Percentiles rank a stretch among this genome's conserved stretches.
Evolutionary conservation across 2,113 vertebrate genomes (phyloP).

Genomic region (Marcusenius ussheri): DNA sequence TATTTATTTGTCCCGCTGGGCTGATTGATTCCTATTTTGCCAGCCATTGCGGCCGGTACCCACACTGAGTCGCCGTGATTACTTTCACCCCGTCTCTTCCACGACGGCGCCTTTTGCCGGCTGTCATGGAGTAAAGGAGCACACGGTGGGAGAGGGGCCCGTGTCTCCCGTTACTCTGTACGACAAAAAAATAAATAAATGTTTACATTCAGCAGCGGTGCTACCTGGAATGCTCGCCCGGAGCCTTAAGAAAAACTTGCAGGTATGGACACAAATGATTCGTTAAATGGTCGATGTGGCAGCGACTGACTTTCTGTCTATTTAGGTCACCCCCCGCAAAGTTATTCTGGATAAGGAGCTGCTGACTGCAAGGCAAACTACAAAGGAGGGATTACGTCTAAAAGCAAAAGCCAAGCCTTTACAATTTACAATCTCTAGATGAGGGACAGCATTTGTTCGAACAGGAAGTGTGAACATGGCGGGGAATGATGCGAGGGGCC

Average conservation of each 20-base stretch:
- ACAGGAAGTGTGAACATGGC: background rate
- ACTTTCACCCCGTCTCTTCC: slow-evolving; percentile 32
- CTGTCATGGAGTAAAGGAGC: slow-evolving; percentile 5
- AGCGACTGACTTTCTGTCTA: background rate
- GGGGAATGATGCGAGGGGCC: background rate
- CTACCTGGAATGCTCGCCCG: background rate
- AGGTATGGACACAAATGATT: background rate
- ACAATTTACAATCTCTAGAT: background rate
- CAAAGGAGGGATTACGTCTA: background rate
- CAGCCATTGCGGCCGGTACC: slow-evolving; percentile 18
- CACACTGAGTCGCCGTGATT: slow-evolving; percentile 35
- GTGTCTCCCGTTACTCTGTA: background rate
- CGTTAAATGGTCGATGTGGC: background rate
- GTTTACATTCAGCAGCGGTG: background rate
- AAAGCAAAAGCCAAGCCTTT: background rate
- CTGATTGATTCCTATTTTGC: slow-evolving; percentile 43
- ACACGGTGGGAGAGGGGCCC: background rate
- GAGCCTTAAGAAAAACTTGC: background rate
- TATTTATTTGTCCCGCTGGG: slow-evolving; percentile 32
- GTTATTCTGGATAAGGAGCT: background rate
- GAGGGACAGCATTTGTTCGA: background rate
- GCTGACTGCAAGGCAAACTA: background rate
- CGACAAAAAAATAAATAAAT: background rate
- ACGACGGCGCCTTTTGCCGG: slow-evolving; percentile 21
- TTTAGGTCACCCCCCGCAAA: background rate